These are phyloP conservation scores for Thomomys bottae DNA, from an alignment of 2,113 vertebrate species.

Conservation along the genomic window DNA sequence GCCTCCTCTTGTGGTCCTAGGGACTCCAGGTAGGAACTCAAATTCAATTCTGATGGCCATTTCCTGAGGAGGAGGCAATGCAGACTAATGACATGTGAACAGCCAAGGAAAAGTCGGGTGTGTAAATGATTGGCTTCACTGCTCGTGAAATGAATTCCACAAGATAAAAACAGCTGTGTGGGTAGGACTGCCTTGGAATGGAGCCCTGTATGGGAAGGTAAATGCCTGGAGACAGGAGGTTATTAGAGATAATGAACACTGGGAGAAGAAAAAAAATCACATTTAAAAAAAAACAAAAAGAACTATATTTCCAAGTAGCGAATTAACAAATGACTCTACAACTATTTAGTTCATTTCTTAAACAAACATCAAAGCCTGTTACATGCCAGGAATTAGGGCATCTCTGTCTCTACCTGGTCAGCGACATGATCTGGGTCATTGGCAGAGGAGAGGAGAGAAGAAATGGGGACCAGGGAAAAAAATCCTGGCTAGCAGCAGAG, in stretches of 20 bases:
- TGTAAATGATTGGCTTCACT: neutral
- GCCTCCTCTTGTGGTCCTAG: neutral
- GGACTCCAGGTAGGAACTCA: neutral
- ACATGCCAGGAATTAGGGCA: neutral
- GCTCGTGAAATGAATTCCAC: slow-evolving; percentile 33
- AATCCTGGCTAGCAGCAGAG: no score
- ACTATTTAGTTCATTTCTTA: neutral
- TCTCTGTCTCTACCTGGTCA: neutral
- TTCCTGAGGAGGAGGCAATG: neutral
- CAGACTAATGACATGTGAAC: neutral
- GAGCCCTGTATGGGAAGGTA: neutral
- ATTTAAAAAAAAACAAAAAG: neutral
- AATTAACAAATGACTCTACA: neutral
- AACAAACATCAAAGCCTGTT: neutral
- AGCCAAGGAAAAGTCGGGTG: neutral
- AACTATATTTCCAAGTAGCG: neutral
- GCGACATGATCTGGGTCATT: neutral
- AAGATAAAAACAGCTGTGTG: neutral
- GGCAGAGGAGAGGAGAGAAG: no score
- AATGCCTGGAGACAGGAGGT: neutral
- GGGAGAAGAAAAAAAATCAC: neutral
- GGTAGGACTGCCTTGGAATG: neutral
- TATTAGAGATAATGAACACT: neutral
- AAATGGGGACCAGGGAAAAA: neutral
- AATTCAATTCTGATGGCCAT: neutral